A percentile compares a stretch with the other conserved stretches of the same genome.
Conservation (phyloP, 1,140 invertebrate genomes). For the Thaumetopoea pityocampa region DNA sequence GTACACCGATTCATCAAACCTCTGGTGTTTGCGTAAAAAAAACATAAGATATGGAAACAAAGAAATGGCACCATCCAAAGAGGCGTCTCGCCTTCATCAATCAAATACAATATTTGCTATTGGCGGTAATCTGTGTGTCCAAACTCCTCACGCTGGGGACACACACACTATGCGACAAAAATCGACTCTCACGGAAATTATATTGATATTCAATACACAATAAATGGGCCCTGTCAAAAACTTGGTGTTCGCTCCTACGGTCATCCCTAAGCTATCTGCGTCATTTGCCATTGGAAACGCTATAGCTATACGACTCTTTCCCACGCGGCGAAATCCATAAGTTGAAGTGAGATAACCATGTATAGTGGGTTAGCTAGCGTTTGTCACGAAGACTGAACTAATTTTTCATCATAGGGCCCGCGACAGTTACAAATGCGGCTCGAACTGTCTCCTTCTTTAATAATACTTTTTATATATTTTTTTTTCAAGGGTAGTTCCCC, state of each 20-base stretch:
- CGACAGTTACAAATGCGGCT: slow-evolving; percentile 76
- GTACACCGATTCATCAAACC: slow-evolving; percentile 7
- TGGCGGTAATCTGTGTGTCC: slow-evolving; percentile 66
- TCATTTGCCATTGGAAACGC: slow-evolving; percentile 74
- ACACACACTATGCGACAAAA: slow-evolving; percentile 63
- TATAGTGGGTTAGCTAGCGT: slow-evolving; percentile 66
- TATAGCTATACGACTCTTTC: slow-evolving; percentile 36
- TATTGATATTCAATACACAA: slow-evolving; percentile 77
- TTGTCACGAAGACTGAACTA: slow-evolving; percentile 74
- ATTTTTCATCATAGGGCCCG: slow-evolving; percentile 77
- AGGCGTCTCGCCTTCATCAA: slow-evolving; percentile 37
- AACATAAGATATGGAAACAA: slow-evolving; percentile 21
- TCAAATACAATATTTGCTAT: slow-evolving; percentile 69
- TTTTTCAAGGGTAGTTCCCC: slow-evolving; percentile 73
- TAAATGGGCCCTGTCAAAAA: slow-evolving; percentile 75
- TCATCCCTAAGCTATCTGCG: slow-evolving; percentile 75
- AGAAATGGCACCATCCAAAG: slow-evolving; percentile 32
- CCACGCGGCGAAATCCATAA: slow-evolving; percentile 23
- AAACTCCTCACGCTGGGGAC: slow-evolving; percentile 61
- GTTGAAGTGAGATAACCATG: slow-evolving; percentile 51
- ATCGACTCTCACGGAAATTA: slow-evolving; percentile 74
- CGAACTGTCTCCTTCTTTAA: slow-evolving; percentile 77
- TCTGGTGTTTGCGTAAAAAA: slow-evolving; percentile 11
- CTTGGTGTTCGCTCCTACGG: slow-evolving; percentile 74
- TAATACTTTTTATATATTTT: slow-evolving; percentile 77